phyloP scores from a whole-genome alignment of 2,888 invertebrate genomes.

The Macaria liturata region DNA sequence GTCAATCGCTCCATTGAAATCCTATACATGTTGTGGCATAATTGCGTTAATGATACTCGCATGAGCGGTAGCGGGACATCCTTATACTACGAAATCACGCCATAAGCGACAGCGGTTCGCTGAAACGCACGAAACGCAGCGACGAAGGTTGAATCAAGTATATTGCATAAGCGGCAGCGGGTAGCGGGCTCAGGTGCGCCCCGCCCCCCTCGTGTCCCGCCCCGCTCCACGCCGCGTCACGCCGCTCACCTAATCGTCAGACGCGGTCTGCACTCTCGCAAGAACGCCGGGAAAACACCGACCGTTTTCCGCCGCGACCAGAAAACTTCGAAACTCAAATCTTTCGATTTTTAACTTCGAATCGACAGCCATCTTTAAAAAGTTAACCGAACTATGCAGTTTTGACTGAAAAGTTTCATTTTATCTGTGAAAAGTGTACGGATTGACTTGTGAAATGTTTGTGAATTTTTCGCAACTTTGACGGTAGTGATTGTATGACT shows the following conservation, averaged over 20 bases:
- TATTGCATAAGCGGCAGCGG: conserved; percentile 36
- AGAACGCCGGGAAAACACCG: conserved; percentile 79
- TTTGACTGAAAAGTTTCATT: conserved; percentile 22
- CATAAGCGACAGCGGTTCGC: conserved; percentile 45
- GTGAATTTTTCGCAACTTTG: conserved; percentile 61
- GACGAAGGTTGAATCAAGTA: not conserved
- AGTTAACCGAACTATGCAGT: conserved; percentile 32
- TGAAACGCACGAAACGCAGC: too few relatives aligned
- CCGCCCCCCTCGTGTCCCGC: conserved; percentile 68
- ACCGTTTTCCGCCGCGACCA: conserved; percentile 76
- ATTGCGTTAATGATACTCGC: conserved; percentile 57
- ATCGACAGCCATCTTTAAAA: conserved; percentile 10
- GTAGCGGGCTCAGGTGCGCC: conserved; percentile 73
- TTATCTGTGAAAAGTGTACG: conserved; percentile 38
- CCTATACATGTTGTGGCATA: conserved; percentile 57
- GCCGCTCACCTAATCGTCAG: conserved; percentile 71
- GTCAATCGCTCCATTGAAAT: conserved; percentile 69
- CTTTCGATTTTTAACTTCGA: conserved; percentile 48
- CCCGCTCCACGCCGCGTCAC: conserved; percentile 62
- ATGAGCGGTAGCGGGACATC: conserved; percentile 44
- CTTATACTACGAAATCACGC: too few relatives aligned
- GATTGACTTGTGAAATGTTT: conserved; percentile 73
- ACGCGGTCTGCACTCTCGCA: conserved; percentile 79
- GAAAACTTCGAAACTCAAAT: conserved; percentile 67
- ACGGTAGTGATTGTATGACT: conserved; percentile 53